phyloP scores from a whole-genome alignment of 1,140 invertebrate genomes.

The Camponotus vicinus region DNA sequence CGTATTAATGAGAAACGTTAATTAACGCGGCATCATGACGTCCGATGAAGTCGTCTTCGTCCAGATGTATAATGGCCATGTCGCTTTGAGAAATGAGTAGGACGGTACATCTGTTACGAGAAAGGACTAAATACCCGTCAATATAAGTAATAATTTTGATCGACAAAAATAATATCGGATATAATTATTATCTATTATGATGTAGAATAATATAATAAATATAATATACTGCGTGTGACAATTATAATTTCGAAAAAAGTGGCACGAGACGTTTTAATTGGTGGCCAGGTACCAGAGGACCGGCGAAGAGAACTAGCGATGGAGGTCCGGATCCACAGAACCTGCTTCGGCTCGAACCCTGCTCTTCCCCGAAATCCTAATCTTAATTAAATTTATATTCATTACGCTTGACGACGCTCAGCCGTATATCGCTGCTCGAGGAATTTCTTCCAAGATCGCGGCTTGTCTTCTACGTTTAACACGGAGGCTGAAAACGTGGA shows the following conservation, averaged over 20 bases:
- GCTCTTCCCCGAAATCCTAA: constrained; percentile 84
- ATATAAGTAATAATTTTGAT: background rate
- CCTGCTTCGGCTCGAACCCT: constrained; percentile 67
- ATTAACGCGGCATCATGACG: constrained; percentile 66
- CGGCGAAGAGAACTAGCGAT: constrained; percentile 25
- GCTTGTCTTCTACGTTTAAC: constrained; percentile 6
- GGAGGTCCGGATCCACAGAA: constrained; percentile 65
- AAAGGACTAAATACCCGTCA: background rate
- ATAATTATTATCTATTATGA: background rate
- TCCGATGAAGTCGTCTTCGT: constrained; percentile 59
- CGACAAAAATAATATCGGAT: background rate
- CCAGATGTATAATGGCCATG: background rate
- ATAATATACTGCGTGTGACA: constrained; percentile 8
- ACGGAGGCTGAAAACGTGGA: constrained; percentile 9
- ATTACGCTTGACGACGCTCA: constrained; percentile 72
- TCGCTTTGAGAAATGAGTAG: background rate
- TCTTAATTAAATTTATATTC: constrained; percentile 86
- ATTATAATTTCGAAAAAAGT: constrained; percentile 17
- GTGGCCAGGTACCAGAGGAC: constrained; percentile 6
- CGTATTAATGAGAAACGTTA: constrained; percentile 76
- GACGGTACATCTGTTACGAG: background rate
- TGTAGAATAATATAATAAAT: background rate
- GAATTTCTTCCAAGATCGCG: constrained; percentile 64
- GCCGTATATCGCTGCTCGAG: constrained; percentile 74
- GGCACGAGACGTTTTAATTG: constrained; percentile 44